phyloP scores from a whole-genome alignment of 2,888 invertebrate genomes.

The Drosophila eohydei region DNA sequence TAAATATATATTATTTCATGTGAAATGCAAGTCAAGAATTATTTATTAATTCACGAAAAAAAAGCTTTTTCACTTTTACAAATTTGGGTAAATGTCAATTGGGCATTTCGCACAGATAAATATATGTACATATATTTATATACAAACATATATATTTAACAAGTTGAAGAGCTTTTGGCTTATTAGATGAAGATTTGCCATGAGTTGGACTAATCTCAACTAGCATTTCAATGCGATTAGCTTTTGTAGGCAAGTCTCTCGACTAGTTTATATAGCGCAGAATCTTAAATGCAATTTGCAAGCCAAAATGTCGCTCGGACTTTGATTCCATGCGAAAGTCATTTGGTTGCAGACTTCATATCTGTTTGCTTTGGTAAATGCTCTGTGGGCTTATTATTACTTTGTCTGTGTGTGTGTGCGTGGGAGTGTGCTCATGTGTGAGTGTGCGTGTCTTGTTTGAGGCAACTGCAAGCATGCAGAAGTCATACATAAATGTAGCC shows the following conservation, averaged over 20 bases:
- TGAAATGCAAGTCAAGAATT: neutral
- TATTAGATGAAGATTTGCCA: neutral
- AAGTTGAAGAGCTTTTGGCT: neutral
- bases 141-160: neutral
- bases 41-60: neutral
- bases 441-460: neutral
- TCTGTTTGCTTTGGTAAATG: neutral
- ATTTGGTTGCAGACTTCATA: slow-evolving; percentile 1
- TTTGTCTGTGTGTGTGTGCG: neutral
- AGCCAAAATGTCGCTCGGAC: neutral
- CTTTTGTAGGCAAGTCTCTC: neutral
- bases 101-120: neutral
- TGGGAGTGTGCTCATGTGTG: neutral
- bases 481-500: neutral
- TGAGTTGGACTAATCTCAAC: neutral
- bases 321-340: neutral
- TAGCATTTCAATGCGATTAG: neutral
- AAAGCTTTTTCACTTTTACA: too few species aligned
- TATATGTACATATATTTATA: neutral
- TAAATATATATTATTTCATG: too few species aligned
- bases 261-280: neutral
- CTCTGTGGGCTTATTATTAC: slow-evolving; percentile 10
- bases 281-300: slow-evolving; percentile 64
- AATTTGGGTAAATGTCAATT: neutral
- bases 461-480: neutral